A percentile compares a stretch with the other conserved stretches of the same genome.
Conservation (phyloP, 2,888 invertebrate genomes). For the Acleris literana region DNA sequence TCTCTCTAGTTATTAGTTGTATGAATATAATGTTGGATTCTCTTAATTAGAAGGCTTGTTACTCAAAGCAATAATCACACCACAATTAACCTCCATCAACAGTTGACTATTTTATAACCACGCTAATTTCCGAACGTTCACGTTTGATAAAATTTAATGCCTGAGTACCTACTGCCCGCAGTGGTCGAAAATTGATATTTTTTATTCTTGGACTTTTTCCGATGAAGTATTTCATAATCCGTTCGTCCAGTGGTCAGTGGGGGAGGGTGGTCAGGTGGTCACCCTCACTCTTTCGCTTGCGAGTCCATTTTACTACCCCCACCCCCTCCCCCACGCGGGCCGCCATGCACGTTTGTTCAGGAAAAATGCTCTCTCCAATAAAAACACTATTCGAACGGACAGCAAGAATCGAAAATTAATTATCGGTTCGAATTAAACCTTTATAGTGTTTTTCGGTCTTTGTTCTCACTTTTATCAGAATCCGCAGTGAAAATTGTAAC, state of each 20-base stretch:
- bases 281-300: slow-evolving; percentile 54
- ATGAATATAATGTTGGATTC: not conserved
- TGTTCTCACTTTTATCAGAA: slow-evolving; percentile 29
- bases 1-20: slow-evolving; percentile 1
- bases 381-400: slow-evolving; percentile 65
- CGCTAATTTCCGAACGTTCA: slow-evolving; percentile 22
- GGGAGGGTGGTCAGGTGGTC: slow-evolving; percentile 46
- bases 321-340: slow-evolving; percentile 38
- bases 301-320: slow-evolving; percentile 64
- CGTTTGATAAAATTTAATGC: slow-evolving; percentile 22
- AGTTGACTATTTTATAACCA: not conserved
- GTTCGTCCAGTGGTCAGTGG: slow-evolving; percentile 71
- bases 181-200: slow-evolving; percentile 38
- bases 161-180: slow-evolving; percentile 17
- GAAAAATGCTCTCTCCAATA: slow-evolving; percentile 65
- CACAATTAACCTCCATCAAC: slow-evolving; percentile 7
- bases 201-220: slow-evolving; percentile 59
- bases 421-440: slow-evolving; percentile 58
- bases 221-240: slow-evolving; percentile 76
- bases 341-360: slow-evolving; percentile 68
- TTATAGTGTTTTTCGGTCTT: slow-evolving; percentile 52
- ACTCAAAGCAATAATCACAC: not conserved
- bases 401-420: slow-evolving; percentile 77
- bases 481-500: not conserved
- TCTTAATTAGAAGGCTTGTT: slow-evolving; percentile 6